These are phyloP conservation scores for Lampropteryx suffumata DNA, from an alignment of 2,888 invertebrate species.

Conservation along the genomic window DNA sequence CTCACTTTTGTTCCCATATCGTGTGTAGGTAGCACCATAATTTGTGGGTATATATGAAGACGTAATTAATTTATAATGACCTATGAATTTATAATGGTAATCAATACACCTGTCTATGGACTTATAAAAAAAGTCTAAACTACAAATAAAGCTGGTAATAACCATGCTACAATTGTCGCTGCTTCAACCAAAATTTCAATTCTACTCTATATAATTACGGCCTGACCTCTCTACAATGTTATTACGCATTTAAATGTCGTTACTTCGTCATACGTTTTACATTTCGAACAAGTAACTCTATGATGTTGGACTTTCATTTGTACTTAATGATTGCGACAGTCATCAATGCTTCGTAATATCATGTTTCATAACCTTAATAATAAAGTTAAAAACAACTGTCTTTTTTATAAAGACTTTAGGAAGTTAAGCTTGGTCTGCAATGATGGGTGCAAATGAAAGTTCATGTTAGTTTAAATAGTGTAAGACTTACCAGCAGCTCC, in stretches of 20 bases:
- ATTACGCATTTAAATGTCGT: constrained; percentile 39
- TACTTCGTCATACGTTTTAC: constrained; percentile 52
- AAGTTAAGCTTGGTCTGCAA: not conserved
- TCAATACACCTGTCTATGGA: constrained; percentile 11
- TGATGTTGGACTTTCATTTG: constrained; percentile 41
- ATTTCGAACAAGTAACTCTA: constrained; percentile 21
- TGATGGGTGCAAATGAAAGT: constrained; percentile 43
- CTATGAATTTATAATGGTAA: too few relatives aligned
- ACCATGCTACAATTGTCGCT: constrained; percentile 35
- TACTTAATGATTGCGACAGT: constrained; percentile 8
- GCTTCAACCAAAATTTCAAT: constrained; percentile 41
- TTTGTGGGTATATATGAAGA: too few relatives aligned
- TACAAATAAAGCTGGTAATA: constrained; percentile 23
- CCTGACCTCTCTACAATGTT: constrained; percentile 34
- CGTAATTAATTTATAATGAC: too few relatives aligned
- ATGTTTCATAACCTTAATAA: not conserved
- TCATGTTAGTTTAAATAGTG: constrained; percentile 35
- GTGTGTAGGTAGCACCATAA: too few relatives aligned
- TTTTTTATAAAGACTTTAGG: too few relatives aligned
- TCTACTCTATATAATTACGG: constrained; percentile 34
- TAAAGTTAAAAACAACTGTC: too few relatives aligned
- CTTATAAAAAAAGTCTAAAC: constrained; percentile 25
- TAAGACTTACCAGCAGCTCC: constrained; percentile 72
- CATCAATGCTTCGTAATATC: not conserved
- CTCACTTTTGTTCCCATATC: too few relatives aligned